phyloP scores from a whole-genome alignment of 2,888 invertebrate species.

The Mesorhabditis spiculigera region DNA sequence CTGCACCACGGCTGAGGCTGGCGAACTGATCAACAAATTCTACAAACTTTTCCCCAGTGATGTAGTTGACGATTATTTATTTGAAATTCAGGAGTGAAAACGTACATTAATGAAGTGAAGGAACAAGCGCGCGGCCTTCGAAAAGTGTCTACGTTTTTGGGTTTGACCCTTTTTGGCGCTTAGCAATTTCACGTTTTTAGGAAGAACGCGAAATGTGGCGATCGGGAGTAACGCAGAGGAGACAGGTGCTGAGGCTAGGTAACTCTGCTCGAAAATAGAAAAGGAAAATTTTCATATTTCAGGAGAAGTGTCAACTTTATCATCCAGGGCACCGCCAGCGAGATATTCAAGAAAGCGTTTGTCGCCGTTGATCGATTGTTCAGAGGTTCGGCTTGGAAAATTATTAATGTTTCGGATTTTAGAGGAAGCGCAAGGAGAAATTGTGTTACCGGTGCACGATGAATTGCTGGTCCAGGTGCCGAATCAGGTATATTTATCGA shows the following conservation, averaged over 20 bases:
- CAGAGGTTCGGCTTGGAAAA: constrained; percentile 31
- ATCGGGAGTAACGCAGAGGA: constrained; percentile 67
- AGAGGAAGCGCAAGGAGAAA: constrained; percentile 54
- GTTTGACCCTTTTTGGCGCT: constrained; percentile 48
- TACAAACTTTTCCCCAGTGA: constrained; percentile 76
- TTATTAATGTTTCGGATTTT: background rate
- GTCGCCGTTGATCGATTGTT: constrained; percentile 71
- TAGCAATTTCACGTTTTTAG: constrained; percentile 9
- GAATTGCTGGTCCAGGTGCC: constrained; percentile 84
- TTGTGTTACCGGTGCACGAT: constrained; percentile 89
- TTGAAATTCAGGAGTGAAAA: constrained; percentile 64
- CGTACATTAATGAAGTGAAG: constrained; percentile 67
- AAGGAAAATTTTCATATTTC: background rate
- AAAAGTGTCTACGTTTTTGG: constrained; percentile 79
- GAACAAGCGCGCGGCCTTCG: constrained; percentile 68
- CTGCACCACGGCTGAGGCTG: constrained; percentile 76
- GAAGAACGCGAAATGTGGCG: constrained; percentile 14
- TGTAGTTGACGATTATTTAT: constrained; percentile 7
- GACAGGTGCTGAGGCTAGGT: constrained; percentile 67
- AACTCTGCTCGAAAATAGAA: background rate
- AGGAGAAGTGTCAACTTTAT: constrained; percentile 76
- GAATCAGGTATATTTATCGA: background rate
- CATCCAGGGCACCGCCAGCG: constrained; percentile 86
- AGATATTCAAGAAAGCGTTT: constrained; percentile 88
- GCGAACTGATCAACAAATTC: constrained; percentile 67